Base-by-base conservation (phyloP, 2,888 invertebrate genomes). In the Yponomeuta evonymella region DNA sequence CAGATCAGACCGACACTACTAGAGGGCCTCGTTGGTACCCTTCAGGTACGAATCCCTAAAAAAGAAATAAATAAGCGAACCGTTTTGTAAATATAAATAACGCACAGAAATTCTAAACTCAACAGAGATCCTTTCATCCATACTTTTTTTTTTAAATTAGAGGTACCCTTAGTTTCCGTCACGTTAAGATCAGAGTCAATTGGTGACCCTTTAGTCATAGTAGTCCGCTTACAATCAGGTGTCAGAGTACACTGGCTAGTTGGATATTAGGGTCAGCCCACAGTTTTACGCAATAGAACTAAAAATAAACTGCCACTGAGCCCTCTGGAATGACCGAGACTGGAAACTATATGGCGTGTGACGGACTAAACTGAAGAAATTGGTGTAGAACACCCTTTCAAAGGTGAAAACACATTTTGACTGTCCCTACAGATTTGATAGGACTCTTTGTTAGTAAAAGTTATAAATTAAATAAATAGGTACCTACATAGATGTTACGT, bases 201-300 rank as follows among this genome's bases (percentile, higher is more conserved):
- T 15, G 51, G 51, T 12, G 51, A 5, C 8, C 51, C 15, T 58
- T 3, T 15, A 2, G 3, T 12, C 15, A 2, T 5, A 58, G 15
- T 12, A 12, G 15, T 58, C 5, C 15, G 51, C 15, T 15, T 15
- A 15, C 12, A 15, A 58, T 58, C 4, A 15, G 51, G 51, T 58
- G 51, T 15, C 51, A 15, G 3, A 58, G 51, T 58, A 12, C 1
- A 58, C 15, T 58, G 51, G 51, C 15, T 58, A 58, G 12, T 58
- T 58, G 15, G 51, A 58, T 58, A 90, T 89, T 90, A 90, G 85
- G 89, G 88, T 81, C 88, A 85, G 78, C 74, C 76, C 75, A 76
- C 74, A 15, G 12, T 62, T 83, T 87, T 87, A 83, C 89, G 89
- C 82, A 89, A 89, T 77, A 73, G 11, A 79, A 74, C 85, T 88